Evolutionary conservation across 2,113 vertebrate genomes (phyloP).

Genomic region (Periophthalmodon schlosseri): DNA sequence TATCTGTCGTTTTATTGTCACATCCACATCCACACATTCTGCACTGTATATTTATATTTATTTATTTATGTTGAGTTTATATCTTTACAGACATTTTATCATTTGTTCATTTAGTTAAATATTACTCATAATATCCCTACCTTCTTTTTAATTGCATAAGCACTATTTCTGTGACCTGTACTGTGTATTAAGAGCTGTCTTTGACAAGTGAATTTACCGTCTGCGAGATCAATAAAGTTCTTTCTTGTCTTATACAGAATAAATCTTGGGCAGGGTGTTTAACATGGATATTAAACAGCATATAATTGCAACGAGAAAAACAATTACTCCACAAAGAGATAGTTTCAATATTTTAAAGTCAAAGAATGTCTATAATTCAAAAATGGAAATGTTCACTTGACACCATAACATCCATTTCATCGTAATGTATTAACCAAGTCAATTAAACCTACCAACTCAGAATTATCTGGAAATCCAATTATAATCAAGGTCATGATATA

Average conservation of each 20-base stretch:
- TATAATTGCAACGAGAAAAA: background rate
- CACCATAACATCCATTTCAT: background rate
- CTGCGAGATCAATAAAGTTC: background rate
- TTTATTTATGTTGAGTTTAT: too few relatives aligned
- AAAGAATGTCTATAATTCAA: background rate
- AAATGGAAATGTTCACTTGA: background rate
- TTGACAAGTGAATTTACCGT: background rate
- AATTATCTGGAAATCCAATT: background rate
- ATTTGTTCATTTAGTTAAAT: too few relatives aligned
- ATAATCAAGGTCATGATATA: background rate
- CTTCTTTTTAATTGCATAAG: background rate
- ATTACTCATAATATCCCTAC: too few relatives aligned
- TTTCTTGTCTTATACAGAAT: background rate
- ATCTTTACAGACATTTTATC: too few relatives aligned
- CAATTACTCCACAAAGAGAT: background rate
- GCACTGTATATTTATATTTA: too few relatives aligned
- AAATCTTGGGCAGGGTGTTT: background rate
- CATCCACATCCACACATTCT: too few relatives aligned
- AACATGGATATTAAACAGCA: background rate
- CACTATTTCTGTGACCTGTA: background rate
- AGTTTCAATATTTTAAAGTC: background rate
- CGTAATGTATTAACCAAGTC: background rate
- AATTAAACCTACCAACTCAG: background rate
- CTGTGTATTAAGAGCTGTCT: background rate
- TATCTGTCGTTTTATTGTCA: too few relatives aligned